These are phyloP conservation scores for Nephrotoma flavescens DNA, from an alignment of 2,888 invertebrate species.

Conservation along the genomic window DNA sequence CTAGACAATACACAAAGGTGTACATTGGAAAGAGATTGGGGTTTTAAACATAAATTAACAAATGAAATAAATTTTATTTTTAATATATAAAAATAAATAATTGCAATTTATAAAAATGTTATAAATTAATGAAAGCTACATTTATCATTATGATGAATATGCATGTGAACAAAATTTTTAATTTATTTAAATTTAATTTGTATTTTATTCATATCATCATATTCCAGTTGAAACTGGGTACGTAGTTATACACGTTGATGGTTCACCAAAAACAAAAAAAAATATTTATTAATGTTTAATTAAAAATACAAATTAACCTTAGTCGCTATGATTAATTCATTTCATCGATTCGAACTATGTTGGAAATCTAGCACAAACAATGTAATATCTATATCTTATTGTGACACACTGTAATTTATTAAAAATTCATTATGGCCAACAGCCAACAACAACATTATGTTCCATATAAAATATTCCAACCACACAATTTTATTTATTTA, in stretches of 20 bases:
- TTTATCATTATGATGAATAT: neutral
- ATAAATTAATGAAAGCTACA: neutral
- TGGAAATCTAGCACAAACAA: too few relatives aligned
- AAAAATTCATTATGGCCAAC: neutral
- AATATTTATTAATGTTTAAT: neutral
- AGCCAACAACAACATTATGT: neutral
- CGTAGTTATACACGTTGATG: neutral
- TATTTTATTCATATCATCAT: neutral
- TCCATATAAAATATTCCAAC: neutral
- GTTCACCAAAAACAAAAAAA: neutral
- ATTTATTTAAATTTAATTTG: neutral
- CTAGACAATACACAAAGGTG: too few relatives aligned
- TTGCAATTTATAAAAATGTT: neutral
- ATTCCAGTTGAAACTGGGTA: neutral
- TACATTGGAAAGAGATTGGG: too few relatives aligned
- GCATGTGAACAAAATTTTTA: neutral
- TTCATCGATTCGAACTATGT: neutral
- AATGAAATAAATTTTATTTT: too few relatives aligned
- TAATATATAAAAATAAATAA: too few relatives aligned
- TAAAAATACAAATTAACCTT: neutral
- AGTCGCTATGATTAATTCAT: neutral
- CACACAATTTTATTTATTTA: neutral
- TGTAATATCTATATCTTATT: too few relatives aligned
- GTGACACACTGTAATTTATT: neutral
- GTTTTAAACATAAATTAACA: too few relatives aligned